Evolutionary conservation across 2,888 invertebrate genomes (phyloP), one percentile per base, ranked within the genome.

Genomic region (Agrotis ipsilon): DNA sequence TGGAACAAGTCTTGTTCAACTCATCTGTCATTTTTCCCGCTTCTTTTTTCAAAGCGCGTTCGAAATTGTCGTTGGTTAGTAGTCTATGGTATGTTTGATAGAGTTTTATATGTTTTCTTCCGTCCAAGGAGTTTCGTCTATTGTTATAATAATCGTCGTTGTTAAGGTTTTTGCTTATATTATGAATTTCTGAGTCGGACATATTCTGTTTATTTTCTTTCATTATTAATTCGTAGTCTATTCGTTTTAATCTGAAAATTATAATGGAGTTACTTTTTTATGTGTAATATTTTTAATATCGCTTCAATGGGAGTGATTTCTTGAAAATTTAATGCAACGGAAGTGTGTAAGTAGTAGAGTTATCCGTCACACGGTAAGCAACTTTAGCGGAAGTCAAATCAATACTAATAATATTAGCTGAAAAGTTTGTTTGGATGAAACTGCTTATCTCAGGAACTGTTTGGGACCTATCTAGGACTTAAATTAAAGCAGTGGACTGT

Each of bases 181-280:
- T 0, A 5, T 39, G 46, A 0, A 81, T n/a, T 0, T 78, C 65
- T 0, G 1, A 0, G 3, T 43, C 32, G 0, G 80, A 57, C 11
- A 78, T 48, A 0, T 46, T 21, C 24, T 24, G 19, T 5, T 51
- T n/a, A 14, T 72, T 66, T 0, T 75, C 61, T 18, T 76, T 57
- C 2, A 88, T 27, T 2, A 89, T 45, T 19, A 68, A 72, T 13
- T 80, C 70, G 61, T 89, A 89, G 48, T 91, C 91, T 14, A 54
- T 61, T 16, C 83, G 24, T 85, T 87, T 87, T 70, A 91, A 72
- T 71, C 91, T 91, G 86, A 83, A 77, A 65, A 5, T 3, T 16
- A 48, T 3, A 54, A 39, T 9, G 14, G 9, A 39, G 16, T 21
- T 32, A 11, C 9, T 11, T 18, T 6, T n/a, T n/a, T n/a, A n/a